Percentiles rank a stretch among this genome's conserved stretches.
Evolutionary conservation across 2,113 vertebrate species (phyloP).

Genomic region (Lycocorax pyrrhopterus): DNA sequence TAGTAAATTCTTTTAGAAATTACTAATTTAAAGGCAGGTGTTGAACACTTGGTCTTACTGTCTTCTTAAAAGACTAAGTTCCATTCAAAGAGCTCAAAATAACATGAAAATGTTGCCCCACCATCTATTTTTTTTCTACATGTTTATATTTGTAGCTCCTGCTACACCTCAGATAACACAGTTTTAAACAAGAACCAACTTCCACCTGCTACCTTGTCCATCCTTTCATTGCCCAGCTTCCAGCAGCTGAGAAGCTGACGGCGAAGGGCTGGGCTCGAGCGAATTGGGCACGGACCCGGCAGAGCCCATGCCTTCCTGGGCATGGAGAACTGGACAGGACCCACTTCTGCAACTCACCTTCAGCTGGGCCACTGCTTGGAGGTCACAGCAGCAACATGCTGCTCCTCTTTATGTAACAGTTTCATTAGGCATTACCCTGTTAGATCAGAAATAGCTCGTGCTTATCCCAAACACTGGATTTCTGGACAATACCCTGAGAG

Average conservation of each 20-base stretch:
- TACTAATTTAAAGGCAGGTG: neutral
- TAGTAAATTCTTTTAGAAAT: neutral
- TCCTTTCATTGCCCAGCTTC: neutral
- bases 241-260: neutral
- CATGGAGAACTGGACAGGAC: neutral
- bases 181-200: neutral
- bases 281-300: rapidly evolving
- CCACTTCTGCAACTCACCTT: neutral
- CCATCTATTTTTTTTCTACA: neutral
- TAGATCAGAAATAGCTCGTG: neutral
- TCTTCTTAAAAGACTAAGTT: neutral
- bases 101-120: neutral
- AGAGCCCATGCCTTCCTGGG: rapidly evolving
- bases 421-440: neutral
- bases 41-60: neutral
- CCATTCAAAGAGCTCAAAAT: neutral
- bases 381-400: neutral
- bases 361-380: neutral
- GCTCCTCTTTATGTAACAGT: rapidly evolving
- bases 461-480: neutral
- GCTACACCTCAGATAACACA: neutral
- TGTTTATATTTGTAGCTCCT: neutral
- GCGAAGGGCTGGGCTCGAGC: rapidly evolving
- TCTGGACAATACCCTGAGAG: neutral
- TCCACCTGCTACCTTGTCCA: neutral